A percentile compares a stretch with the other conserved stretches of the same genome.
These are phyloP conservation scores for Damaliscus lunatus DNA, from an alignment of 2,113 vertebrate species.

Conservation along the genomic window DNA sequence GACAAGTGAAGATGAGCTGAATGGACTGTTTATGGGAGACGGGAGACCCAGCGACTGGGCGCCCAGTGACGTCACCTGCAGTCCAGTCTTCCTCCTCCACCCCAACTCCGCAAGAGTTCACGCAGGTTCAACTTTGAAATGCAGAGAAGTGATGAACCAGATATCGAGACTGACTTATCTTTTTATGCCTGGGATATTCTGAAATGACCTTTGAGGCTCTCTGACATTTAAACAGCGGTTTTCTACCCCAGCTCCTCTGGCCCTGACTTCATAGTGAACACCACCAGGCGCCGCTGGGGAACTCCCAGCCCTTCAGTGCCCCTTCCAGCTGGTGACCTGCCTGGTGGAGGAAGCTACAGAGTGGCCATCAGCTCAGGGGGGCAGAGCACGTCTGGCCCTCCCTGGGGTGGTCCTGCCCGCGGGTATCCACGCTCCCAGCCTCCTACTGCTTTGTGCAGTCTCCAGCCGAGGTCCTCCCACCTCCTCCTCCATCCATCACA, in stretches of 20 bases:
- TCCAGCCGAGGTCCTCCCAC: not conserved
- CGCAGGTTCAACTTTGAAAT: not conserved
- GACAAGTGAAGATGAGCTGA: fast-evolving
- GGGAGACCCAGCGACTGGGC: fast-evolving
- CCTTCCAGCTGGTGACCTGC: not conserved
- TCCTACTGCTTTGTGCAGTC: no score
- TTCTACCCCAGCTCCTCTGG: no score
- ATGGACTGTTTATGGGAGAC: fast-evolving
- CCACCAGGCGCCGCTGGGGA: fast-evolving
- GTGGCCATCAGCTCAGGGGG: fast-evolving
- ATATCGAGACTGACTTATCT: fast-evolving
- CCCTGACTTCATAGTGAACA: no score
- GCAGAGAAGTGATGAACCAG: not conserved
- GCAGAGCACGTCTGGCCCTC: fast-evolving
- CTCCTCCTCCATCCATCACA: no score
- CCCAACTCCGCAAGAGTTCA: not conserved
- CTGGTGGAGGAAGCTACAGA: not conserved
- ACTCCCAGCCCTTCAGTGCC: fast-evolving
- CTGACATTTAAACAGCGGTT: fast-evolving
- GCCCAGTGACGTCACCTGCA: fast-evolving
- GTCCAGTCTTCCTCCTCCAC: not conserved
- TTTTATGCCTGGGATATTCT: no score
- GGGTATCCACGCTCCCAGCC: fast-evolving
- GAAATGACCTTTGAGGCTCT: not conserved
- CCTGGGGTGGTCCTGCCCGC: no score